Percentiles rank a stretch among this genome's conserved stretches.
These are phyloP conservation scores for Drosophila mimica DNA, from an alignment of 2,888 invertebrate genomes.

Conservation along the genomic window DNA sequence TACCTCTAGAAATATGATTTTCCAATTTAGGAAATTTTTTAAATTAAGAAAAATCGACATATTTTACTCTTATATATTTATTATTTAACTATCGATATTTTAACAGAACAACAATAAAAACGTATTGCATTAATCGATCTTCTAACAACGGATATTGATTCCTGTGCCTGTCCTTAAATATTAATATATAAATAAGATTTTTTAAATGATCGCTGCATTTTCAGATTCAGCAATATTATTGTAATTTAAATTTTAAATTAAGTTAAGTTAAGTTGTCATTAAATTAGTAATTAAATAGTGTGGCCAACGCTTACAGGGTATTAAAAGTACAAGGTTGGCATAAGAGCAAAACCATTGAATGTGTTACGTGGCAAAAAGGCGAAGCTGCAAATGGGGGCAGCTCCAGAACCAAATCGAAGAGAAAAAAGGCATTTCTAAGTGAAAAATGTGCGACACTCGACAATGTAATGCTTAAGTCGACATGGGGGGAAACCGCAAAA, in stretches of 20 bases:
- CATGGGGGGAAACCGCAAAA: neutral
- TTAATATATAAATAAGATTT: neutral
- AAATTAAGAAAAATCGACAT: neutral
- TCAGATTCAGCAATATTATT: neutral
- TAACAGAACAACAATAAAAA: neutral
- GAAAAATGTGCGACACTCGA: slow-evolving; percentile 44
- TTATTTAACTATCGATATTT: neutral
- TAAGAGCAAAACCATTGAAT: slow-evolving; percentile 69
- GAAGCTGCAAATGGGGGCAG: slow-evolving; percentile 66
- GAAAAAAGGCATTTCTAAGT: slow-evolving; percentile 29
- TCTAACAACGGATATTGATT: neutral
- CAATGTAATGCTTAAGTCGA: slow-evolving; percentile 65
- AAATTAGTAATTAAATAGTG: neutral
- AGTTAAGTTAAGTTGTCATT: neutral
- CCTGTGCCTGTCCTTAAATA: neutral
- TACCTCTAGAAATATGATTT: neutral
- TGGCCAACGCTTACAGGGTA: neutral
- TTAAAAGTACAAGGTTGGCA: slow-evolving; percentile 55
- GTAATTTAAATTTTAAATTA: neutral
- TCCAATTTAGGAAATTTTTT: neutral
- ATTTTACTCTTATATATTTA: neutral
- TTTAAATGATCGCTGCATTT: neutral
- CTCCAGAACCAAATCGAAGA: slow-evolving; percentile 7
- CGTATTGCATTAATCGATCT: neutral
- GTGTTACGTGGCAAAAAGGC: slow-evolving; percentile 60